Conservation (phyloP, 2,113 vertebrate species). For the Prolemur simus region DNA sequence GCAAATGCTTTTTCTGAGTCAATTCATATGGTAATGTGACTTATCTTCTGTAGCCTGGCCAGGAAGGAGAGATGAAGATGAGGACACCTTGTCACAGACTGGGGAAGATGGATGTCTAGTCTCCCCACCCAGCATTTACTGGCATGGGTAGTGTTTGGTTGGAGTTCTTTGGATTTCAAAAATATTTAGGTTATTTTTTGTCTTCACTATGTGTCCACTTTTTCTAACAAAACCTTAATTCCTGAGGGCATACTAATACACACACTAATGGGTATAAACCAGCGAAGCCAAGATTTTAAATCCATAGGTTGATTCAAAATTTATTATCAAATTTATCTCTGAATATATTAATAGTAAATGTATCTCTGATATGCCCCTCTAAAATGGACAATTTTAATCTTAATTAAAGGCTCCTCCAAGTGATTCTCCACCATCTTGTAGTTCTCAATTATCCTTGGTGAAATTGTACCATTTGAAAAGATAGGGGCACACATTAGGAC, state of each 20-base stretch:
- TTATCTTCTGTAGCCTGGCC: not conserved
- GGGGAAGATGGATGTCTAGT: not conserved
- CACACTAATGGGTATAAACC: not conserved
- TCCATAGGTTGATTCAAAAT: not conserved
- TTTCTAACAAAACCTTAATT: not conserved
- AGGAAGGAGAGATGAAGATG: not conserved
- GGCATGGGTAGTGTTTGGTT: not conserved
- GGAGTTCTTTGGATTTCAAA: not conserved
- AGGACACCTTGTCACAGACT: not conserved
- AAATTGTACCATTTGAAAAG: not conserved
- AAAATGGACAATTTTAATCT: not conserved
- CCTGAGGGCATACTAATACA: not conserved
- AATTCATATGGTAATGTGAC: not conserved
- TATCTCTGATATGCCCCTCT: not conserved
- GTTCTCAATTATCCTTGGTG: not conserved
- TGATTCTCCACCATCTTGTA: not conserved
- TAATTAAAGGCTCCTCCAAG: not conserved
- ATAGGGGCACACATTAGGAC: not conserved
- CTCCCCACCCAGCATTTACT: not conserved
- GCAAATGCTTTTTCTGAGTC: not conserved
- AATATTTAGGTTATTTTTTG: not conserved
- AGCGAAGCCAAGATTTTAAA: not conserved
- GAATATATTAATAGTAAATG: not conserved
- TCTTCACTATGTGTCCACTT: not conserved
- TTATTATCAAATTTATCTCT: not conserved